Conservation (phyloP, 2,888 invertebrate species). For the Cordylochernes scorpioides region DNA sequence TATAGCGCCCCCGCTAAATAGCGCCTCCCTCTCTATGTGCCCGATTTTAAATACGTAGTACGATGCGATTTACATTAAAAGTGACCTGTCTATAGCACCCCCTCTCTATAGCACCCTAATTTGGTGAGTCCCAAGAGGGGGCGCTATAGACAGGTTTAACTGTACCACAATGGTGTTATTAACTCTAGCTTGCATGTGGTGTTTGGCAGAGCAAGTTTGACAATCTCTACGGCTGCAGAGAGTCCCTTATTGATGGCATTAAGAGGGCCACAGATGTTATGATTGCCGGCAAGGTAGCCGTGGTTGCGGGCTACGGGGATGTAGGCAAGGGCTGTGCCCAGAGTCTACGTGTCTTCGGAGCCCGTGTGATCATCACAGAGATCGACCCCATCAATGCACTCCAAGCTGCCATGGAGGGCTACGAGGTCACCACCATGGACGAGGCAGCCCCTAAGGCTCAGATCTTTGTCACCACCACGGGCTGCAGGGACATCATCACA, state of each 20-base stretch:
- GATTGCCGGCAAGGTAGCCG: conserved; percentile 92
- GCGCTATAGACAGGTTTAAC: too few relatives aligned
- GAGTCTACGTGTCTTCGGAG: conserved; percentile 76
- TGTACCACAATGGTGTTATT: too few relatives aligned
- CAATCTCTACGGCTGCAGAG: conserved; percentile 92
- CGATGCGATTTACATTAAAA: too few relatives aligned
- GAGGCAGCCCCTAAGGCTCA: conserved; percentile 69
- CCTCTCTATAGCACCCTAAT: too few relatives aligned
- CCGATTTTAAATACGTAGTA: too few relatives aligned
- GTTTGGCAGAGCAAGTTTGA: conserved; percentile 86
- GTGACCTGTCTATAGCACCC: too few relatives aligned
- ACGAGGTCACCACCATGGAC: conserved; percentile 68
- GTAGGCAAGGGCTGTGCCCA: conserved; percentile 97
- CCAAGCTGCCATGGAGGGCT: conserved; percentile 82
- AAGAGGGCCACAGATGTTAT: conserved; percentile 96
- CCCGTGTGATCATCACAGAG: conserved; percentile 84
- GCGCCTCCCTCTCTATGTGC: too few relatives aligned
- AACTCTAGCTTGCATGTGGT: too few relatives aligned
- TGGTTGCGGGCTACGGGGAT: conserved; percentile 98
- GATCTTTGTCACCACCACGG: conserved; percentile 92
- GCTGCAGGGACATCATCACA: conserved; percentile 67
- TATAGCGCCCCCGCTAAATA: too few relatives aligned
- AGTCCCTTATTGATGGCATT: conserved; percentile 90
- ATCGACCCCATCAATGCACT: conserved; percentile 96
- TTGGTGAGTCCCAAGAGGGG: too few relatives aligned